Conservation (phyloP, 2,888 invertebrate species). For the Chironomus tentans region DNA sequence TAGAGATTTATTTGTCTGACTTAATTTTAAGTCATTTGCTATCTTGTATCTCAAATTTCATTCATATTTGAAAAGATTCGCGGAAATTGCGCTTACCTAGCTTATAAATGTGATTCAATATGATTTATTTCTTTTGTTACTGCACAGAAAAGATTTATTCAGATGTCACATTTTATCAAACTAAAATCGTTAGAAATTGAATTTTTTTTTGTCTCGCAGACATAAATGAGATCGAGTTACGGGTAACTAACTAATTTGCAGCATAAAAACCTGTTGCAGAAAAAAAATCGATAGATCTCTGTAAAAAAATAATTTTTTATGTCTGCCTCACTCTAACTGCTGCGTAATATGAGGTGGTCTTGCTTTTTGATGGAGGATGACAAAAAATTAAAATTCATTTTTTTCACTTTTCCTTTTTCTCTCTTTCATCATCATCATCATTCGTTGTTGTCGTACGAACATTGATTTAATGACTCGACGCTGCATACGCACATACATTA, state of each 20-base stretch:
- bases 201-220: neutral
- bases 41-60: neutral
- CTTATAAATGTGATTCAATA: too few species aligned
- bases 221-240: neutral
- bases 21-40: too few species aligned
- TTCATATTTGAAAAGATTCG: neutral
- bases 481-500: neutral
- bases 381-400: slow-evolving; percentile 17
- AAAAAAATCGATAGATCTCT: slow-evolving; percentile 12
- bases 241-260: slow-evolving; percentile 7
- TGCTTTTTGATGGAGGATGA: slow-evolving; percentile 15
- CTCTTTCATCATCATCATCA: slow-evolving; percentile 7
- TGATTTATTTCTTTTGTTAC: too few species aligned
- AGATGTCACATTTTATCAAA: slow-evolving; percentile 1
- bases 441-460: neutral
- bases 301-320: neutral
- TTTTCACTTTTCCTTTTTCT: slow-evolving; percentile 2
- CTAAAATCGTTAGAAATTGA: neutral
- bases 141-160: neutral
- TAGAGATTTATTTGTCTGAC: neutral
- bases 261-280: neutral
- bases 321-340: neutral
- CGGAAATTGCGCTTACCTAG: too few species aligned
- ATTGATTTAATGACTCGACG: too few species aligned
- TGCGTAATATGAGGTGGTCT: slow-evolving; percentile 27